phyloP scores from a whole-genome alignment of 2,888 invertebrate species.

The Vannuccia rotundouncinata region DNA sequence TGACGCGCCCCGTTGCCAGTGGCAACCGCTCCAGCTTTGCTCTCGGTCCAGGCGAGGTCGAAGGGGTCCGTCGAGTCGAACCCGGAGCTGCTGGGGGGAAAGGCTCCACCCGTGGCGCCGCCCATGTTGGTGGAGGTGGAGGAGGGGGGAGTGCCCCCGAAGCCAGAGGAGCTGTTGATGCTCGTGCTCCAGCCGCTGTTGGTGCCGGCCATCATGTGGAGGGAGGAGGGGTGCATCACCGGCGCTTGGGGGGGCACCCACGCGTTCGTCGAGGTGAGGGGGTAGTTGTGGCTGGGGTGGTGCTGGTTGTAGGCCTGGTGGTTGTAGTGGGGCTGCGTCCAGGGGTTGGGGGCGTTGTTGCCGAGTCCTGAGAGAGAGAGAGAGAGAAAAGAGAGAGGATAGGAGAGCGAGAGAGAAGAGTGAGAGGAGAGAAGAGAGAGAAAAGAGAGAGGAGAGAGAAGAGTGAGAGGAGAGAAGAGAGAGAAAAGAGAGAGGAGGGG shows the following conservation, averaged over 20 bases:
- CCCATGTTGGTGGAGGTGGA: not conserved
- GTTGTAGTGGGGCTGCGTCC: not conserved
- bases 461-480: too few relatives aligned
- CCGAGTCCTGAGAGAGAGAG: not conserved
- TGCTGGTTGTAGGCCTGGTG: not conserved
- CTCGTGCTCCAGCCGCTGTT: not conserved
- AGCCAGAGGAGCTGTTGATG: not conserved
- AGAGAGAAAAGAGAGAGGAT: not conserved
- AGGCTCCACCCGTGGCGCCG: not conserved
- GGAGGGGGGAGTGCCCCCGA: not conserved
- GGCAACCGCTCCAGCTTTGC: not conserved
- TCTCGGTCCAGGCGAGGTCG: not conserved
- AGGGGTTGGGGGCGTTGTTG: not conserved
- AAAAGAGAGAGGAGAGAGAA: too few relatives aligned
- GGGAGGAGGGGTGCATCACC: not conserved
- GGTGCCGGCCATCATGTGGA: not conserved
- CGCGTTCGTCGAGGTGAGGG: not conserved
- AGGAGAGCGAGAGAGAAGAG: not conserved
- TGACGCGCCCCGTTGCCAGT: not conserved
- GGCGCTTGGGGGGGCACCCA: not conserved
- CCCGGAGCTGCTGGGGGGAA: not conserved
- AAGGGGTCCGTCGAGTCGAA: slow-evolving; percentile 9
- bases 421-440: not conserved
- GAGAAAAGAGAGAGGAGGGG: too few relatives aligned
- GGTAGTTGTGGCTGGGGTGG: not conserved